Evolutionary conservation across 2,113 vertebrate species (phyloP).

Genomic region (Scytalopus superciliaris): DNA sequence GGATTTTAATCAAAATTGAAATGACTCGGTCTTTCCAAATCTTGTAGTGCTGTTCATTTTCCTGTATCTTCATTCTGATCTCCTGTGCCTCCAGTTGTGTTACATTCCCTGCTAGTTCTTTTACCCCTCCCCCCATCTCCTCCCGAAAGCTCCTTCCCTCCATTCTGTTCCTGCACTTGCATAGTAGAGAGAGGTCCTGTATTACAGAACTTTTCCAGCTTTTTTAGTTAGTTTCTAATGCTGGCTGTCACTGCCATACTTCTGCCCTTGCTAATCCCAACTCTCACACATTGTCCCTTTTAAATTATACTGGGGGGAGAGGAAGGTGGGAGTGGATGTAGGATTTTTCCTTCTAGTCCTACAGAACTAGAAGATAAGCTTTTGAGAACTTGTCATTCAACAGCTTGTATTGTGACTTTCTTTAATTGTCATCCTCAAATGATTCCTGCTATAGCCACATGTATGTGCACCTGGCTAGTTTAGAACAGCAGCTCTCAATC

Average conservation of each 20-base stretch:
- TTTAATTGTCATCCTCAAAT: accelerated
- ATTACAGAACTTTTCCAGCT: not conserved
- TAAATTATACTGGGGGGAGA: not conserved
- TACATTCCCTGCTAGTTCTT: not conserved
- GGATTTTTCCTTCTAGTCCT: not conserved
- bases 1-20: conserved; percentile 21
- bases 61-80: not conserved
- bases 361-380: not conserved
- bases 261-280: not conserved
- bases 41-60: not conserved
- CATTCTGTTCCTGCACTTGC: not conserved
- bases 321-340: not conserved
- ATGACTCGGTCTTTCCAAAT: not conserved
- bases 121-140: not conserved
- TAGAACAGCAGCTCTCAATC: not conserved
- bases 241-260: not conserved
- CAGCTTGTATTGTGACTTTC: not conserved
- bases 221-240: not conserved
- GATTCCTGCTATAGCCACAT: not conserved
- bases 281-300: not conserved
- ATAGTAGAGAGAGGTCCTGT: not conserved
- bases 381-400: not conserved
- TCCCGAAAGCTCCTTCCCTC: not conserved
- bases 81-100: not conserved
- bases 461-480: not conserved